phyloP scores from a whole-genome alignment of 2,113 vertebrate species.

The Artemisiospiza belli region DNA sequence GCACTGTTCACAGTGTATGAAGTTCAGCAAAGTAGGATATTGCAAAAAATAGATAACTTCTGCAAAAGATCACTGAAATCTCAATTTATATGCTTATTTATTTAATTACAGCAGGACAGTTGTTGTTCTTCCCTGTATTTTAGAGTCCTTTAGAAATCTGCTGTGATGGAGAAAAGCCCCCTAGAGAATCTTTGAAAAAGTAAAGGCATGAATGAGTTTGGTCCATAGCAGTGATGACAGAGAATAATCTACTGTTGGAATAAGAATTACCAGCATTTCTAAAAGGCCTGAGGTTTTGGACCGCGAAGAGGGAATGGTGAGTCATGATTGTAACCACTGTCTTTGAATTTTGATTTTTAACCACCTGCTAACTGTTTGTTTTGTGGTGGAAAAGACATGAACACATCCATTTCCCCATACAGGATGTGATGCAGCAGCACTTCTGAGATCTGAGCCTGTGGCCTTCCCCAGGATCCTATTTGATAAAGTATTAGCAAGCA shows the following conservation, averaged over 20 bases:
- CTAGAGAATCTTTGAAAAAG: background rate
- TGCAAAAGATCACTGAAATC: background rate
- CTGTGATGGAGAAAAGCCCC: background rate
- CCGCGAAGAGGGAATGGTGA: background rate
- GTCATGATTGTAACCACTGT: background rate
- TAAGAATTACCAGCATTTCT: background rate
- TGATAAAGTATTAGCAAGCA: background rate
- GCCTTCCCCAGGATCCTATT: background rate
- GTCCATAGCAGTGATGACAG: background rate
- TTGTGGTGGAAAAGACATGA: background rate
- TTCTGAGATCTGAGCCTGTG: background rate
- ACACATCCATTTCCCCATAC: accelerated
- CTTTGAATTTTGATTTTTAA: background rate
- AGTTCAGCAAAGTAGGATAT: background rate
- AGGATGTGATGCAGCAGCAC: background rate
- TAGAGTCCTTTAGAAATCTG: background rate
- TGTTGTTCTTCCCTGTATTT: background rate
- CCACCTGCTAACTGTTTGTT: background rate
- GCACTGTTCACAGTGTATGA: background rate
- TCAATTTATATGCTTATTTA: background rate
- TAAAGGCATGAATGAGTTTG: background rate
- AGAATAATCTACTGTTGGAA: background rate
- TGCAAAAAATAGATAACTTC: background rate
- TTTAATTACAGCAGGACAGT: background rate
- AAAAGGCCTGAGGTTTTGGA: background rate